Evolutionary conservation across 92 coral and sea anemone genomes (phyloP).

Genomic region (Parazoanthus swiftii): DNA sequence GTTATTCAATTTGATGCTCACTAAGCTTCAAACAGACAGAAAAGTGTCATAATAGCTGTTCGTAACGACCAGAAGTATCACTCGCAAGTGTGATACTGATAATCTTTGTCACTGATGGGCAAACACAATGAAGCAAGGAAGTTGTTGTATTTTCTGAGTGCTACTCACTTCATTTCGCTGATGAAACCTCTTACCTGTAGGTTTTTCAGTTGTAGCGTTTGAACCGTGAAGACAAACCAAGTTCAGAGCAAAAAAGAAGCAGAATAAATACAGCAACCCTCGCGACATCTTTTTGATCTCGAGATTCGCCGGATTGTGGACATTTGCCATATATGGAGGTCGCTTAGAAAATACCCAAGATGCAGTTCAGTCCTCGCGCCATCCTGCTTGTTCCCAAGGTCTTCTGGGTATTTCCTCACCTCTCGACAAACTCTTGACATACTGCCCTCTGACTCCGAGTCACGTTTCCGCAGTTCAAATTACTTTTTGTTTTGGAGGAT

Average conservation of each 20-base stretch:
- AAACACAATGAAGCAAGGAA: too few relatives aligned
- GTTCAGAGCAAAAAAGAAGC: neutral
- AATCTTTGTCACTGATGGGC: neutral
- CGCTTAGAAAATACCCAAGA: too few relatives aligned
- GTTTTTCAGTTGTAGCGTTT: slow-evolving; percentile 8
- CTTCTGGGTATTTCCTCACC: too few relatives aligned
- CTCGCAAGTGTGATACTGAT: neutral
- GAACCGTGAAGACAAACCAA: slow-evolving; percentile 4
- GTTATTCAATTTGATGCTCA: neutral
- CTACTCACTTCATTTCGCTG: neutral
- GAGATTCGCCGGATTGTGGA: neutral
- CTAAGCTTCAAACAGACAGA: neutral
- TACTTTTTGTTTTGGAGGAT: too few relatives aligned
- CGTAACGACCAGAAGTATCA: neutral
- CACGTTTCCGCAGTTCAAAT: too few relatives aligned
- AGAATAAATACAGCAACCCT: neutral
- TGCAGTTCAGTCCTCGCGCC: too few relatives aligned
- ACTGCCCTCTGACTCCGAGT: too few relatives aligned
- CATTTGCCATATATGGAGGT: neutral
- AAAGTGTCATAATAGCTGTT: neutral
- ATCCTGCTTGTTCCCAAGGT: too few relatives aligned
- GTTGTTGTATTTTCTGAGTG: neutral
- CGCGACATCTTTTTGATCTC: slow-evolving; percentile 12
- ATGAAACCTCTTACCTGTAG: slow-evolving; percentile 13
- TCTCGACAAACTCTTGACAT: too few relatives aligned